A percentile compares a stretch with the other conserved stretches of the same genome.
phyloP scores from a whole-genome alignment of 2,113 vertebrate species.

The Catharus bicknelli region DNA sequence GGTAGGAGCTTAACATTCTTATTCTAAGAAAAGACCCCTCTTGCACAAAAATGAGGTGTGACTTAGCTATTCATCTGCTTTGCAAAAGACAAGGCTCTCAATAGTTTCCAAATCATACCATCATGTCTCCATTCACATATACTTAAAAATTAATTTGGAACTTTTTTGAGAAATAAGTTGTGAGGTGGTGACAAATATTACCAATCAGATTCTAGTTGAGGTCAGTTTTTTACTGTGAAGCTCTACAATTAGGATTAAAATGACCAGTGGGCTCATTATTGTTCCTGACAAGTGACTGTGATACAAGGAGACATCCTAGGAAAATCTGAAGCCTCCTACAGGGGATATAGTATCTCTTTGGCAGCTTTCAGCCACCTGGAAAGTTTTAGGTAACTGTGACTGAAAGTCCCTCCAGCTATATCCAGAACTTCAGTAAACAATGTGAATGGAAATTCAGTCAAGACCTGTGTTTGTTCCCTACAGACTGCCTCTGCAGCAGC shows the following conservation, averaged over 20 bases:
- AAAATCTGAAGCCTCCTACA: background rate
- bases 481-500: background rate
- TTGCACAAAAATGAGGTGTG: fast-evolving
- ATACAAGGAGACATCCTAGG: background rate
- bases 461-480: background rate
- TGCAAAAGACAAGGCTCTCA: background rate
- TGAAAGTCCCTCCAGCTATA: conserved; percentile 9
- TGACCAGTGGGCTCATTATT: background rate
- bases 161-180: background rate
- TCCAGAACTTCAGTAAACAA: conserved; percentile 1
- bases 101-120: background rate
- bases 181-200: background rate
- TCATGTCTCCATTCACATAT: background rate
- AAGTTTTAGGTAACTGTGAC: conserved; percentile 3
- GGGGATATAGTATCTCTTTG: background rate
- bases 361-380: background rate
- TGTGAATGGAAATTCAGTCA: background rate
- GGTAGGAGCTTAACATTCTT: background rate
- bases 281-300: background rate
- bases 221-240: background rate
- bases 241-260: background rate
- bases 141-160: background rate
- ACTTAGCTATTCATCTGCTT: background rate
- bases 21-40: background rate
- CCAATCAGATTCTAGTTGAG: background rate